Conservation (phyloP, 2,888 invertebrate genomes). For the Neocrepidodera transversa region DNA sequence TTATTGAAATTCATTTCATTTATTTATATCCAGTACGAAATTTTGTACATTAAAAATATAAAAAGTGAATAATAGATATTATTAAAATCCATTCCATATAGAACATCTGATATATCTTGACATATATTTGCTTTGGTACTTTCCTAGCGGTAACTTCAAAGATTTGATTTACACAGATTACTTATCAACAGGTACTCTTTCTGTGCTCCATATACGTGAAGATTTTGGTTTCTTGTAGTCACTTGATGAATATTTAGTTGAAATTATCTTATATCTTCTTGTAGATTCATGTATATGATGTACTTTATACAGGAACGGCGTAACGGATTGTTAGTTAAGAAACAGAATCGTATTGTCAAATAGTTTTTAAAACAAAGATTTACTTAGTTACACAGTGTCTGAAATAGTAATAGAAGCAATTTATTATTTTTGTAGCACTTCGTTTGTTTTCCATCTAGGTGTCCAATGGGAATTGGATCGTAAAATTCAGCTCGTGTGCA, state of each 20-base stretch:
- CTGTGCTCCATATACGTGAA: slow-evolving; percentile 51
- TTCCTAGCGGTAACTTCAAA: slow-evolving; percentile 46
- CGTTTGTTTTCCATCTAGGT: slow-evolving; percentile 33
- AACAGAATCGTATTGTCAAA: too few species aligned
- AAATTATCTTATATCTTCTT: slow-evolving; percentile 31
- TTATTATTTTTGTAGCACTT: slow-evolving; percentile 8
- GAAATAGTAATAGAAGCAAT: neutral
- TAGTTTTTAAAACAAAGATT: too few species aligned
- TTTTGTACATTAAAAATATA: too few species aligned
- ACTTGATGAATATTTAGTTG: slow-evolving; percentile 46
- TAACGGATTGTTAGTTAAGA: too few species aligned
- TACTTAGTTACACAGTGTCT: too few species aligned
- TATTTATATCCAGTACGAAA: too few species aligned
- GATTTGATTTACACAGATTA: slow-evolving; percentile 46
- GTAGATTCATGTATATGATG: slow-evolving; percentile 25
- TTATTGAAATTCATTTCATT: too few species aligned
- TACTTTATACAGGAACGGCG: neutral
- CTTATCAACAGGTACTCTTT: slow-evolving; percentile 48
- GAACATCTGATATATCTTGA: too few species aligned
- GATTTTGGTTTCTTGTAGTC: slow-evolving; percentile 41
- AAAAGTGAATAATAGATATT: too few species aligned
- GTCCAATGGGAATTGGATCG: slow-evolving; percentile 51
- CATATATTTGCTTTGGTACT: too few species aligned
- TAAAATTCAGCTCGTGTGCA: slow-evolving; percentile 48
- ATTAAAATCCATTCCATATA: too few species aligned